Evolutionary conservation across 2,113 vertebrate genomes (phyloP), one percentile per base, ranked within the genome.

Genomic region (Smithornis capensis): DNA sequence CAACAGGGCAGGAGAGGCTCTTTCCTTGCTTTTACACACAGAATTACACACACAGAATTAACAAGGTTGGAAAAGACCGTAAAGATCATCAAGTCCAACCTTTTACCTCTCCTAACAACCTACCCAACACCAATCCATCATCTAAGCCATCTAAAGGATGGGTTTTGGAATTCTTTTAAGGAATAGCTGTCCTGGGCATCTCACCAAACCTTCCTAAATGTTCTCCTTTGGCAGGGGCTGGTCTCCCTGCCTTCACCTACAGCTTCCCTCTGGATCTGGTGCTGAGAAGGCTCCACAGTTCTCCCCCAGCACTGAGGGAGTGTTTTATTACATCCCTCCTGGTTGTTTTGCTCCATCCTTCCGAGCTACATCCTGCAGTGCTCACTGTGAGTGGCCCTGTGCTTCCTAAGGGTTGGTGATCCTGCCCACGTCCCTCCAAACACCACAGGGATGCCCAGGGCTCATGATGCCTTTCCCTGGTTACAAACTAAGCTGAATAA

Each of bases 371-470:
- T 63, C 64, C 49, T n/a, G 37, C 45, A 24, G 22, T 18, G 47
- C 31, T 74, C 63, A 9, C 3, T 4, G 3, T 18, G 47, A 83
- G 76, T 2, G 0, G 15, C 67, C 35, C 55, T 38, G 29, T 22
- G 62, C 12, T 10, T 47, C 33, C 60, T 19, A 52, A 60, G 40
- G 75, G 59, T 35, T 55, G 38, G 22, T 3, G 14, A n/a, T 67
- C 76, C 62, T 79, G 52, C 71, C 57, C 52, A 5, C 24, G 49
- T 21, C 37, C 42, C 50, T 56, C 74, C 6, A 1, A 62, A 49
- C 1, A 0, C 40, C 68, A 2, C 7, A 4, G 75, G n/a, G 52
- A 8, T 40, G 49, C 31, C 40, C 42, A 10, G 55, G 28, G 3
- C 19, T 12, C 42, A 9, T 1, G 3, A 10, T 23, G 44, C 78